Evolutionary conservation across 2,888 invertebrate species (phyloP), one percentile per base, ranked within the genome.

Genomic region (Emmelina monodactyla): DNA sequence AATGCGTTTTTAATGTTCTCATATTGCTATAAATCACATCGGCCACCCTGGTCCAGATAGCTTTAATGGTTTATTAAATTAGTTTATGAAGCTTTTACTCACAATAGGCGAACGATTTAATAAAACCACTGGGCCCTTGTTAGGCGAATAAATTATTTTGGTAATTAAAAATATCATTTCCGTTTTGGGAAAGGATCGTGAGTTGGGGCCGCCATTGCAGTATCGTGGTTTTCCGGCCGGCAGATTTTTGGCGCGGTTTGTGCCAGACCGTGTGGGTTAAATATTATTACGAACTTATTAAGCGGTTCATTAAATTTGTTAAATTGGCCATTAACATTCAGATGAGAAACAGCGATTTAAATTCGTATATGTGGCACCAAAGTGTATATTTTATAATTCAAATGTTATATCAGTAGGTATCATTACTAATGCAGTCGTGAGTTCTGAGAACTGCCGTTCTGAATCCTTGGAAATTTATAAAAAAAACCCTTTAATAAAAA

Each of bases 1-100:
- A 78, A 78, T 78, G 78, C 71, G 78, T 76, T 79, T 78, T 79
- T 79, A 78, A 79, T 79, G 78, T 75, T 78, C 75, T 73, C 73
- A 72, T 75, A 72, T 78, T 75, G 65, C 71, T 68, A 79, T 78
- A 76, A 76, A 76, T 78, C 78, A 76, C 61, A 56, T 68, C 65
- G 63, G 67, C 61, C 62, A 66, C 67, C 67, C 69, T 72, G 76
- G 68, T 69, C 70, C 75, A 73, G 78, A 78, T 71, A 73, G 76
- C 72, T 72, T 67, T 76, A 78, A 79, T 73, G 78, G 70, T 55
- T 76, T 78, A 76, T 72, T 78, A 73, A 76, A 75, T 76, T 63
- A 63, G 63, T 65, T 66, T 65, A 43, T 40, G 38, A 41, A 38
- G 41, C 36, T 31, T 28, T 30, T 31, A 36, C 35, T 37, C 29